Evolutionary conservation across 2,113 vertebrate genomes (phyloP).

Genomic region (Scalopus aquaticus): DNA sequence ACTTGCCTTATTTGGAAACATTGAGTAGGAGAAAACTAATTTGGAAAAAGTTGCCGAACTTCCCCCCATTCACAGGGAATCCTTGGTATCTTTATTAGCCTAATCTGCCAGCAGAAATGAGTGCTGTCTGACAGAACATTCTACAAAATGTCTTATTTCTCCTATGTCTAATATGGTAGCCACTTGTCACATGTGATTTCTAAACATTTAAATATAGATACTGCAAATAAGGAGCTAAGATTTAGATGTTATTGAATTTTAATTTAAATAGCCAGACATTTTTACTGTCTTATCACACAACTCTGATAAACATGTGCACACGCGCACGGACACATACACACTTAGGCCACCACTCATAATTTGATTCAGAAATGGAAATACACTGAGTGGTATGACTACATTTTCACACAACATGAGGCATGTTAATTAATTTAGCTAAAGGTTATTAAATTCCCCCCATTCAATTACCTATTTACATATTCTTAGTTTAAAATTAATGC

Average conservation of each 20-base stretch:
- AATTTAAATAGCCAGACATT: not conserved
- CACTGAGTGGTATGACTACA: not conserved
- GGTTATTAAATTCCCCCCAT: not conserved
- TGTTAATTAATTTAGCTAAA: slow-evolving; percentile 40
- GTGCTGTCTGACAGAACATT: not conserved
- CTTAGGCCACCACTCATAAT: not conserved
- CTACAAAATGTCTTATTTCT: not conserved
- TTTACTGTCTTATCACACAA: not conserved
- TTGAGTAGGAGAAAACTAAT: not conserved
- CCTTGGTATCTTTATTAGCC: not conserved
- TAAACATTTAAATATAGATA: not conserved
- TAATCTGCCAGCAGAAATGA: not conserved
- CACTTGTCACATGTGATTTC: not conserved
- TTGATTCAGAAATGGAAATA: not conserved
- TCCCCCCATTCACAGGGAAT: not conserved
- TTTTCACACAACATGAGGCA: not conserved
- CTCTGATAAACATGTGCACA: too few relatives aligned
- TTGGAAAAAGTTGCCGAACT: not conserved
- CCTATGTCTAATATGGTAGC: not conserved
- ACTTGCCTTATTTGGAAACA: not conserved
- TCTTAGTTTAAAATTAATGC: slow-evolving; percentile 45
- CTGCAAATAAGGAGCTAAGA: not conserved
- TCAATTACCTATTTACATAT: not conserved
- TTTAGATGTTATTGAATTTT: slow-evolving; percentile 6
- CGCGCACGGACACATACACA: not conserved